Percentiles rank a stretch among this genome's conserved stretches.
Evolutionary conservation across 2,113 vertebrate species (phyloP).

Genomic region (Calcarius ornatus): DNA sequence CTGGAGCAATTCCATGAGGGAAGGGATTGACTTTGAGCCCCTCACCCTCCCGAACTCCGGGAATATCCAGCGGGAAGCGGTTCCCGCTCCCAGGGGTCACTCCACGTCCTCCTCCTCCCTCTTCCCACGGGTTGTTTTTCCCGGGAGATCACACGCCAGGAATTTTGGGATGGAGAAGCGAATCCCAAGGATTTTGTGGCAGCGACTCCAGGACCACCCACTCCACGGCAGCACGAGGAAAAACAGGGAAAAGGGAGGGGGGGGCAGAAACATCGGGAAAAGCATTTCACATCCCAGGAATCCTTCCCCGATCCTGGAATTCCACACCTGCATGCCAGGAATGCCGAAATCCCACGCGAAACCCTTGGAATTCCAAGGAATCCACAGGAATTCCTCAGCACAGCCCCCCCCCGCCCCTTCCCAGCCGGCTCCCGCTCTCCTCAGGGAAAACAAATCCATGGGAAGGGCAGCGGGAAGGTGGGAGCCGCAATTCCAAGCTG

Average conservation of each 20-base stretch:
- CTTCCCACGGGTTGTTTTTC: neutral
- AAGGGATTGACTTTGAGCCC: accelerated
- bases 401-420: neutral
- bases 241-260: neutral
- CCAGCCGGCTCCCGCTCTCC: neutral
- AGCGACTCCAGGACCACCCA: neutral
- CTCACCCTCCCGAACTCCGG: neutral
- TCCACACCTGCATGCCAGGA: neutral
- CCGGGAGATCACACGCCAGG: neutral
- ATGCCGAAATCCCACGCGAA: neutral
- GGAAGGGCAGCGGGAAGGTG: neutral
- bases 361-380: neutral
- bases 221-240: neutral
- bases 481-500: neutral
- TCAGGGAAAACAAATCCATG: neutral
- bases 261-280: neutral
- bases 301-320: neutral
- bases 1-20: neutral
- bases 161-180: neutral
- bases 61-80: neutral
- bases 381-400: neutral
- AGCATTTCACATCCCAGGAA: neutral
- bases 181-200: neutral
- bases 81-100: neutral
- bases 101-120: too few species aligned